Conservation (phyloP, 1,140 invertebrate genomes). For the Bombyx mori region ASM3026992v2 NC_085127.1:8117001-8117500, state of each 20-base stretch:
- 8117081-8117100: no score
- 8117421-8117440: not conserved
- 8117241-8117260: conserved; percentile 28
- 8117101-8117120: no score
- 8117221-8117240: conserved; percentile 22
- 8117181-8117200: conserved; percentile 16
- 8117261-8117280: conserved; percentile 19
- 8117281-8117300: conserved; percentile 25
- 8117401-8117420: conserved; percentile 4
- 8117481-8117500: no score
- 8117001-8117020: no score
- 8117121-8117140: no score
- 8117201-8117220: conserved; percentile 10
- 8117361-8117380: conserved; percentile 11
- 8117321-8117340: conserved; percentile 21
- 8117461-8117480: not conserved
- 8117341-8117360: conserved; percentile 17
- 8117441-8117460: not conserved
- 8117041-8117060: no score
- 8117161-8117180: conserved; percentile 4
- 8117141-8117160: conserved; percentile 9
- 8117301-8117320: conserved; percentile 13
- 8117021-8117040: no score
- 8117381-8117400: conserved; percentile 1
- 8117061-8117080: no score